A percentile compares a stretch with the other conserved stretches of the same genome.
These are phyloP conservation scores for Chromoteleia sp. DNA, from an alignment of 2,888 invertebrate species.

Conservation along the genomic window DNA sequence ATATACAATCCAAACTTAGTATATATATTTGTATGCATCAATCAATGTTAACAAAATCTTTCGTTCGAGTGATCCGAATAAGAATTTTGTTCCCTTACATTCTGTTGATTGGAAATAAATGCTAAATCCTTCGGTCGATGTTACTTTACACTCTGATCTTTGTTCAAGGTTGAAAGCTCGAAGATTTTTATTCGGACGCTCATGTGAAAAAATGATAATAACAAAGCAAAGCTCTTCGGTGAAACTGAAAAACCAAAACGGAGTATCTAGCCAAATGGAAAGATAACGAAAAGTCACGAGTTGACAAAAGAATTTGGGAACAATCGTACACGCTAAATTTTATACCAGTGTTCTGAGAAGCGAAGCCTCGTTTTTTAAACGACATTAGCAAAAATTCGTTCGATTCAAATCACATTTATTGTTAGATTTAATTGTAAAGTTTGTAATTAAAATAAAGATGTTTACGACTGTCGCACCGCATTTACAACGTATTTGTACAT, in stretches of 20 bases:
- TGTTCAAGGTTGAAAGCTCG: slow-evolving; percentile 61
- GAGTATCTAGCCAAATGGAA: slow-evolving; percentile 25
- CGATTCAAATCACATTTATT: slow-evolving; percentile 45
- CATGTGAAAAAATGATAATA: slow-evolving; percentile 33
- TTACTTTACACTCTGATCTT: slow-evolving; percentile 10
- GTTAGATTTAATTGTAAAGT: slow-evolving; percentile 58
- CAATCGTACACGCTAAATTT: slow-evolving; percentile 42
- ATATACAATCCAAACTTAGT: slow-evolving; percentile 3
- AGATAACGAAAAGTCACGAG: neutral
- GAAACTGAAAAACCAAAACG: slow-evolving; percentile 15
- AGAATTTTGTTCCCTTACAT: slow-evolving; percentile 17
- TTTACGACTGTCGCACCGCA: slow-evolving; percentile 55
- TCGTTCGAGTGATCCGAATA: slow-evolving; percentile 56
- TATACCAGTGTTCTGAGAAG: slow-evolving; percentile 37
- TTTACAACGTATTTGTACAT: slow-evolving; percentile 53
- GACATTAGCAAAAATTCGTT: slow-evolving; percentile 21
- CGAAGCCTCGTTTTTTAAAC: slow-evolving; percentile 21
- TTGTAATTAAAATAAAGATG: slow-evolving; percentile 59
- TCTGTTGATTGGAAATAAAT: neutral
- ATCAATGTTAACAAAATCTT: slow-evolving; percentile 3
- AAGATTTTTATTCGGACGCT: slow-evolving; percentile 62
- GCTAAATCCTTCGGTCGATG: neutral
- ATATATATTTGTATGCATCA: slow-evolving; percentile 16
- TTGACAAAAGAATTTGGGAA: slow-evolving; percentile 31
- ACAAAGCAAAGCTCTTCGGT: neutral